Conservation (phyloP, 2,888 invertebrate genomes). For the Amitus sp. region DNA sequence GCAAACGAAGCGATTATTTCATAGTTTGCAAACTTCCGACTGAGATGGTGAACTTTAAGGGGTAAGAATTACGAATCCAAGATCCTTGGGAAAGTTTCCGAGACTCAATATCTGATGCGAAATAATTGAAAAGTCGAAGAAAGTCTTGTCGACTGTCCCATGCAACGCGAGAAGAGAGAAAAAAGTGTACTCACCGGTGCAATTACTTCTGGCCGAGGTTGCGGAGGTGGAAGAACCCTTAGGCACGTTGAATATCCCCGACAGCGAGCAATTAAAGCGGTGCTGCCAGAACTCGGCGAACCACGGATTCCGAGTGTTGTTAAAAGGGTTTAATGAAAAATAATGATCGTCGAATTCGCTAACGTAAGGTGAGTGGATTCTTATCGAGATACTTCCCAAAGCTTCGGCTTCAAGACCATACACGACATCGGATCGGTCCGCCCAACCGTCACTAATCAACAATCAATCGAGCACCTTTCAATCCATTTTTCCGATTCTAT, state of each 20-base stretch:
- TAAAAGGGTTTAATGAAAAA: slow-evolving; percentile 72
- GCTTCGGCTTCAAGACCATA: slow-evolving; percentile 74
- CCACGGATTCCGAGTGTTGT: slow-evolving; percentile 77
- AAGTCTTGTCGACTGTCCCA: not conserved
- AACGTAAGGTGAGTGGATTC: slow-evolving; percentile 79
- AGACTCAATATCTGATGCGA: not conserved
- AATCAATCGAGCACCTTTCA: too few relatives aligned
- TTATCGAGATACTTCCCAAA: slow-evolving; percentile 77
- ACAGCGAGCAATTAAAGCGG: slow-evolving; percentile 73
- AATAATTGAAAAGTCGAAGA: not conserved
- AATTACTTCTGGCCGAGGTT: slow-evolving; percentile 41
- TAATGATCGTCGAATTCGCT: slow-evolving; percentile 75
- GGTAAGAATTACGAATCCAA: too few relatives aligned
- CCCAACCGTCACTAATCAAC: slow-evolving; percentile 78
- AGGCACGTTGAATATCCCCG: slow-evolving; percentile 33
- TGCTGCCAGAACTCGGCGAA: slow-evolving; percentile 83
- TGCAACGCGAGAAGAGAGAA: not conserved
- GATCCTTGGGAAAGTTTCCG: too few relatives aligned
- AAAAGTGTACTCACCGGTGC: slow-evolving; percentile 49
- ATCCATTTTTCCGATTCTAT: too few relatives aligned
- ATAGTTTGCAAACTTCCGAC: too few relatives aligned
- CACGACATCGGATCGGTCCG: slow-evolving; percentile 80
- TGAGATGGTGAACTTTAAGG: too few relatives aligned
- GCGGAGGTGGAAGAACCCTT: slow-evolving; percentile 26
- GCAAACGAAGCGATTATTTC: too few relatives aligned